These are phyloP conservation scores for Catharus minimus DNA, from an alignment of 2,113 vertebrate genomes.

Conservation along the genomic window DNA sequence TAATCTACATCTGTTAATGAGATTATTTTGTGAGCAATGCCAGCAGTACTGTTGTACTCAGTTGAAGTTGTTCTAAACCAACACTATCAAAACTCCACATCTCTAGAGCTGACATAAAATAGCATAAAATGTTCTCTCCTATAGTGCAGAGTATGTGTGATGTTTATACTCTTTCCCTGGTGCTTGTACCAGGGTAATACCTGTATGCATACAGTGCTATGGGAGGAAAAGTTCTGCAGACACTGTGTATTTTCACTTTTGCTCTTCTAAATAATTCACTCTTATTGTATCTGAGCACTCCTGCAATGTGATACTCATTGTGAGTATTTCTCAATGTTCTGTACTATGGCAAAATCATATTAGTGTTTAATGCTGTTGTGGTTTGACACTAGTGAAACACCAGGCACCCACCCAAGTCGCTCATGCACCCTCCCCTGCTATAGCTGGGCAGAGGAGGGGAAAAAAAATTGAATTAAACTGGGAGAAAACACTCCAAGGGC, in stretches of 20 bases:
- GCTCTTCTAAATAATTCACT: neutral
- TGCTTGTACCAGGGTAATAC: neutral
- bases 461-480: neutral
- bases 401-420: rapidly evolving
- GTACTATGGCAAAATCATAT: neutral
- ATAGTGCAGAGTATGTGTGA: neutral
- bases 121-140: neutral
- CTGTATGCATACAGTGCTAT: no score
- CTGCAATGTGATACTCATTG: neutral
- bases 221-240: neutral
- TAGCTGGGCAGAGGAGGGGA: neutral
- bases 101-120: neutral
- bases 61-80: neutral
- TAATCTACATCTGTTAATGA: neutral
- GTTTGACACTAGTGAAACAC: neutral
- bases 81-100: neutral
- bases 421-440: rapidly evolving
- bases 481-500: neutral
- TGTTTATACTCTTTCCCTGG: neutral
- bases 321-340: neutral
- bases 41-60: neutral
- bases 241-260: neutral
- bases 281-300: neutral
- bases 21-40: neutral
- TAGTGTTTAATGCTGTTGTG: neutral